phyloP scores from a whole-genome alignment of 2,113 vertebrate genomes.

The Phalacrocorax aristotelis region DNA sequence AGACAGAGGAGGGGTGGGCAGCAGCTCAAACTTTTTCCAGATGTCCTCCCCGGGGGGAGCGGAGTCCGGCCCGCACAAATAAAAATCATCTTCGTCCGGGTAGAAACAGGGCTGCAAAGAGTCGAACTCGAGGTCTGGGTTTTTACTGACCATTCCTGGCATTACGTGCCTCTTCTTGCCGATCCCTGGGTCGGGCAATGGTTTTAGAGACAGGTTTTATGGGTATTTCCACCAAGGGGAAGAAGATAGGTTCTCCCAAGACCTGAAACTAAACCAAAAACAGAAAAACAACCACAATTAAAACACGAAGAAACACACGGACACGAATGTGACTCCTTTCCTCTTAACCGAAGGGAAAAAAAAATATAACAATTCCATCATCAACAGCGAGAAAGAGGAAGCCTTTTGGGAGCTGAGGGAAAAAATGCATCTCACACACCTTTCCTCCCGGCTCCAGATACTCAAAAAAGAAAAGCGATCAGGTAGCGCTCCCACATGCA shows the following conservation, averaged over 20 bases:
- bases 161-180: slow-evolving; percentile 70
- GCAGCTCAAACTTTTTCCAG: slow-evolving; percentile 99
- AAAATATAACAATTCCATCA: not conserved
- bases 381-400: not conserved
- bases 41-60: slow-evolving; percentile 98
- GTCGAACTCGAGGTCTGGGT: slow-evolving; percentile 96
- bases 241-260: not conserved
- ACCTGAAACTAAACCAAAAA: slow-evolving; percentile 38
- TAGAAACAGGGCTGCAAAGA: slow-evolving; percentile 97
- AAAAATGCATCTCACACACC: not conserved
- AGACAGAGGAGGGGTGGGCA: slow-evolving; percentile 95
- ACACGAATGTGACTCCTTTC: not conserved
- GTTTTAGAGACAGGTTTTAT: not conserved
- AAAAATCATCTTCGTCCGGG: slow-evolving; percentile 98
- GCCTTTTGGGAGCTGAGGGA: not conserved
- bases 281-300: not conserved
- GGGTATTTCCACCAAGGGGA: slow-evolving; percentile 26
- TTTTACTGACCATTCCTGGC: slow-evolving; percentile 92
- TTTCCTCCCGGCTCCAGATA: not conserved
- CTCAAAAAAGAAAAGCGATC: not conserved
- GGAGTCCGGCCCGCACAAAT: slow-evolving; percentile 92
- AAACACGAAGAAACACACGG: not conserved
- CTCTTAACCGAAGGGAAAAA: not conserved
- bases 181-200: not conserved
- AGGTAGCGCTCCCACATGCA: not conserved